These are phyloP conservation scores for Pituophis catenifer DNA, from an alignment of 2,113 vertebrate species.

Conservation along the genomic window DNA sequence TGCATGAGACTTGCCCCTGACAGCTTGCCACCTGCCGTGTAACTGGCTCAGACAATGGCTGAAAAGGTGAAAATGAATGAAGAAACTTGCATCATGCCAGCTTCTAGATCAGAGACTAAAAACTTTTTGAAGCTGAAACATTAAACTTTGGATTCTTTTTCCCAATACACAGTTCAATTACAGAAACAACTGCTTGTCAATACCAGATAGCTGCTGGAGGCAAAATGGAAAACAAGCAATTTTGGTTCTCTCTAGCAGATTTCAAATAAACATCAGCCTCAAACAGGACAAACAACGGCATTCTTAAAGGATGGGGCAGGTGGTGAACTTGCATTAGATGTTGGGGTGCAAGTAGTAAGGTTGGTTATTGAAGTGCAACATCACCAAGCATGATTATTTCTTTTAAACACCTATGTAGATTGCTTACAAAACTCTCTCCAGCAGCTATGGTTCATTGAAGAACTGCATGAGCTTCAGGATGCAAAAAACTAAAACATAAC, in stretches of 20 bases:
- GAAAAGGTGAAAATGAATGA: slow-evolving; percentile 34
- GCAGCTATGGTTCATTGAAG: background rate
- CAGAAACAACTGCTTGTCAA: background rate
- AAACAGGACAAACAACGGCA: background rate
- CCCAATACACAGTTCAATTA: too few species aligned
- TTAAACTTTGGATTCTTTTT: slow-evolving; percentile 15
- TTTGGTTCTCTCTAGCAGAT: background rate
- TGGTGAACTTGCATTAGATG: background rate
- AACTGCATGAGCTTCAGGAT: background rate
- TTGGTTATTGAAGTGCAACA: background rate
- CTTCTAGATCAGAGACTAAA: slow-evolving; percentile 33
- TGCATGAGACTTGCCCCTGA: background rate
- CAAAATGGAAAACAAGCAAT: background rate
- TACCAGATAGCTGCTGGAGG: background rate
- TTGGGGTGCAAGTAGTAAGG: background rate
- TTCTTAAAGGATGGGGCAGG: background rate
- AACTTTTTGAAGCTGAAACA: slow-evolving; percentile 35
- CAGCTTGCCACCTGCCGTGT: slow-evolving; percentile 31
- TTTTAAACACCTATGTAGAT: background rate
- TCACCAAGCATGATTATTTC: background rate
- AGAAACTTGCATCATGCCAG: background rate
- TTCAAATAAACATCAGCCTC: slow-evolving; percentile 14
- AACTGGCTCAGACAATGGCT: slow-evolving; percentile 11
- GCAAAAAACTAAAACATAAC: background rate
- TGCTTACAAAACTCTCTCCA: background rate